Evolutionary conservation across 1,140 invertebrate genomes (phyloP).

Genomic region (Berghia stephanieae): DNA sequence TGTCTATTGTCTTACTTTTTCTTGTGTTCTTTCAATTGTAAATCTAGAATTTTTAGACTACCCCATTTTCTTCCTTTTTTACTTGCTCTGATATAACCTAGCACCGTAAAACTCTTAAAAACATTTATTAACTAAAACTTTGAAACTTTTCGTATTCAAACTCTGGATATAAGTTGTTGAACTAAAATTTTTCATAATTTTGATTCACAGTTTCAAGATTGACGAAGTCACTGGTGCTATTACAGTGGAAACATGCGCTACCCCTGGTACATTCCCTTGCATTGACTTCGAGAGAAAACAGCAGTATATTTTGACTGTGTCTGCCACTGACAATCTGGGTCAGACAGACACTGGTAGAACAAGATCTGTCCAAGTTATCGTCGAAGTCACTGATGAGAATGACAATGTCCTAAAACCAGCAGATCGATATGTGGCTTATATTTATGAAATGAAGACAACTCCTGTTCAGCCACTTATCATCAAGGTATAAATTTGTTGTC

Average conservation of each 20-base stretch:
- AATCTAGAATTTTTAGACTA: too few relatives aligned
- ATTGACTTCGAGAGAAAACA: constrained; percentile 87
- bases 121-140: not conserved
- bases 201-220: constrained; percentile 75
- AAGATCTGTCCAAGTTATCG: constrained; percentile 78
- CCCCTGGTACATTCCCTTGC: constrained; percentile 75
- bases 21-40: too few relatives aligned
- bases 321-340: constrained; percentile 85
- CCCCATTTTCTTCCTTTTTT: not conserved
- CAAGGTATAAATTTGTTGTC: constrained; percentile 17
- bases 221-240: constrained; percentile 83
- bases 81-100: too few relatives aligned
- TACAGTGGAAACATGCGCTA: constrained; percentile 80
- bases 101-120: not conserved
- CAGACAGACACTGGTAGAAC: constrained; percentile 73
- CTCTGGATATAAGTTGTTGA: not conserved
- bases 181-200: not conserved
- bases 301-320: constrained; percentile 84
- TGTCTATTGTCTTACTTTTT: not conserved
- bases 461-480: constrained; percentile 33
- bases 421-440: constrained; percentile 78
- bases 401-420: constrained; percentile 85
- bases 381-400: constrained; percentile 83
- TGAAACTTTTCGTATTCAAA: not conserved
- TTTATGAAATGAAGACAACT: constrained; percentile 82